phyloP scores from a whole-genome alignment of 2,888 invertebrate genomes.

The Phaonia tiefii region DNA sequence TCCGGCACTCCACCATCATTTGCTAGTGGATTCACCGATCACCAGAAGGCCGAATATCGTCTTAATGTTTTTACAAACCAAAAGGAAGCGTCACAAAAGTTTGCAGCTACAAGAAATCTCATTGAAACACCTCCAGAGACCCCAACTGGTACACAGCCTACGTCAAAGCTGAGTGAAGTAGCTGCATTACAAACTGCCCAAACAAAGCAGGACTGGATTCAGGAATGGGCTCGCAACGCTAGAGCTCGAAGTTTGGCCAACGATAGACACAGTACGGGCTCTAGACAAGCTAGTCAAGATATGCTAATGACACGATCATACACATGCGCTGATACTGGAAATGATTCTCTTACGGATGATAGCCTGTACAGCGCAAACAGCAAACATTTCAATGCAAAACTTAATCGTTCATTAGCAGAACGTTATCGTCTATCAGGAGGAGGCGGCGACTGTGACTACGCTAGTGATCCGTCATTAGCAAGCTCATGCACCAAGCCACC shows the following conservation, averaged over 20 bases:
- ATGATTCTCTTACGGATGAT: conserved; percentile 77
- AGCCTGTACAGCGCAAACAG: conserved; percentile 73
- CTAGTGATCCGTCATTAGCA: conserved; percentile 77
- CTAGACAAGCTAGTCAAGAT: conserved; percentile 58
- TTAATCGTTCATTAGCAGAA: conserved; percentile 75
- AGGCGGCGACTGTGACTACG: conserved; percentile 78
- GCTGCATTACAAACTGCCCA: conserved; percentile 78
- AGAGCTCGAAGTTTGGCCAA: conserved; percentile 79
- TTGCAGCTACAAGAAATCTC: conserved; percentile 69
- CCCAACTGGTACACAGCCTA: conserved; percentile 69
- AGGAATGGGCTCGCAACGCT: conserved; percentile 85
- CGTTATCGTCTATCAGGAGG: conserved; percentile 75
- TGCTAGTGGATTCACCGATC: conserved; percentile 77
- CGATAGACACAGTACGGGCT: conserved; percentile 67
- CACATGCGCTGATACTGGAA: conserved; percentile 75
- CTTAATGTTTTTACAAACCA: conserved; percentile 79
- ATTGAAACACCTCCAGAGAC: conserved; percentile 74
- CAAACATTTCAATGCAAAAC: conserved; percentile 72
- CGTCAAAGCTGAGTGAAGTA: conserved; percentile 73
- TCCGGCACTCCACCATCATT: conserved; percentile 72
- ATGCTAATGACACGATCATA: conserved; percentile 80
- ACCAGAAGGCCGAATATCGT: conserved; percentile 80
- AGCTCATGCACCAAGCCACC: conserved; percentile 75
- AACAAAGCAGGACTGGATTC: conserved; percentile 83
- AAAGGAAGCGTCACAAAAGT: conserved; percentile 71